Evolutionary conservation across 2,113 vertebrate species (phyloP).

Genomic region (Lepus timidus): DNA sequence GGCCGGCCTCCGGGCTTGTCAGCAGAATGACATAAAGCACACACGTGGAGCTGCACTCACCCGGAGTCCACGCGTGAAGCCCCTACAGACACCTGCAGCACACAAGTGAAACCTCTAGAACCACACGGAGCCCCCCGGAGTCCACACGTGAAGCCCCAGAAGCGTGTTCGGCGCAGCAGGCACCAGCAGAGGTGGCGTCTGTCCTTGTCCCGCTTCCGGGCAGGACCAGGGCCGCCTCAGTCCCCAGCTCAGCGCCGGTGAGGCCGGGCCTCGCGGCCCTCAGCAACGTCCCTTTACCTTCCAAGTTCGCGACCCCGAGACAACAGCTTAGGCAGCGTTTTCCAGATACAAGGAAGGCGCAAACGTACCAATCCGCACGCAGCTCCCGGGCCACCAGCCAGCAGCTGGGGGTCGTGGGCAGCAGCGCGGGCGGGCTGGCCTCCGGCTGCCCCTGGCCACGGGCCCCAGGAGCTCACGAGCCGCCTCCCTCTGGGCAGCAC

Average conservation of each 20-base stretch:
- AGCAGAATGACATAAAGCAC: too few relatives aligned
- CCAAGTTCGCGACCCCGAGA: background rate
- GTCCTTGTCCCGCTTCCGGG: too few relatives aligned
- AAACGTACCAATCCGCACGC: background rate
- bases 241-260: too few relatives aligned
- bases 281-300: rapidly evolving
- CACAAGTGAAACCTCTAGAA: rapidly evolving
- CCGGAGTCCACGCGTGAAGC: too few relatives aligned
- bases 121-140: rapidly evolving
- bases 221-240: too few relatives aligned
- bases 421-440: too few relatives aligned
- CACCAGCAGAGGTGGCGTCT: rapidly evolving
- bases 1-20: background rate
- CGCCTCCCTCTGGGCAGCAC: background rate
- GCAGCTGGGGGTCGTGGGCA: background rate
- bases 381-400: background rate
- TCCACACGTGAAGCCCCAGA: too few relatives aligned
- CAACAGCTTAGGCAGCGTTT: rapidly evolving
- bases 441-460: too few relatives aligned
- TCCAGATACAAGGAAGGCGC: background rate
- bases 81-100: too few relatives aligned
- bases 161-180: too few relatives aligned
- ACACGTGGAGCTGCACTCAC: too few relatives aligned
- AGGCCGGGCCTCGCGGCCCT: rapidly evolving
- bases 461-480: too few relatives aligned